phyloP scores from a whole-genome alignment of 2,797 vertebrate species.

The Oreortyx pictus region DNA sequence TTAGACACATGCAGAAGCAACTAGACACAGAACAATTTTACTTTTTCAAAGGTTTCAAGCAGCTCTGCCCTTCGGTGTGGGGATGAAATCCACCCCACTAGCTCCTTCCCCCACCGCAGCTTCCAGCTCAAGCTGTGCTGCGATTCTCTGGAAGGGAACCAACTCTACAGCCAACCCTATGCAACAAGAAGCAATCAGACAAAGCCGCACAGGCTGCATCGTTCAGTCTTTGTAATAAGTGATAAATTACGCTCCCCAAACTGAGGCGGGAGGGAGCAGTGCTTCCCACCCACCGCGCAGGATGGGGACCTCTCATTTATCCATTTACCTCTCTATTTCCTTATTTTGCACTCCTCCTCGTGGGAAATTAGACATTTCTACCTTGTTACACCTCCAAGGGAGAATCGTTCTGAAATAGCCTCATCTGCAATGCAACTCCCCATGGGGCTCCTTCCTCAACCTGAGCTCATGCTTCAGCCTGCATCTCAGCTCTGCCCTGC shows the following conservation, averaged over 20 bases:
- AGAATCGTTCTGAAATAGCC: background rate
- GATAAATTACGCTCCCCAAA: no score
- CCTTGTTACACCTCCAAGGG: background rate
- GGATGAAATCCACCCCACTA: background rate
- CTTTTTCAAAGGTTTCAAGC: background rate
- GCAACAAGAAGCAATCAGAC: background rate
- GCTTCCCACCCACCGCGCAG: no score
- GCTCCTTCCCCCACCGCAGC: background rate
- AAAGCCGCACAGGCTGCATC: rapidly evolving
- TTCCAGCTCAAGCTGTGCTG: no score
- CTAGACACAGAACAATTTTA: background rate
- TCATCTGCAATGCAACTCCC: no score
- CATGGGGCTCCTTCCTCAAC: background rate
- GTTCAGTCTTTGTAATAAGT: rapidly evolving
- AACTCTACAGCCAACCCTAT: rapidly evolving
- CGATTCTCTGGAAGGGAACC: background rate
- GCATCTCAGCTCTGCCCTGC: background rate
- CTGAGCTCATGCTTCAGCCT: background rate
- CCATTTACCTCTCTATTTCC: background rate
- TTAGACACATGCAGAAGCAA: slow-evolving; percentile 41
- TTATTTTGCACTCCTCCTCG: background rate
- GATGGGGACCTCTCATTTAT: background rate
- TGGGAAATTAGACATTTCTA: background rate
- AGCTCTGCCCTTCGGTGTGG: background rate
- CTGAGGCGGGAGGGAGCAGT: background rate